Percentiles rank a stretch among this genome's conserved stretches.
These are phyloP conservation scores for Coelopa frigida DNA, from an alignment of 1,140 invertebrate species.

Conservation along the genomic window DNA sequence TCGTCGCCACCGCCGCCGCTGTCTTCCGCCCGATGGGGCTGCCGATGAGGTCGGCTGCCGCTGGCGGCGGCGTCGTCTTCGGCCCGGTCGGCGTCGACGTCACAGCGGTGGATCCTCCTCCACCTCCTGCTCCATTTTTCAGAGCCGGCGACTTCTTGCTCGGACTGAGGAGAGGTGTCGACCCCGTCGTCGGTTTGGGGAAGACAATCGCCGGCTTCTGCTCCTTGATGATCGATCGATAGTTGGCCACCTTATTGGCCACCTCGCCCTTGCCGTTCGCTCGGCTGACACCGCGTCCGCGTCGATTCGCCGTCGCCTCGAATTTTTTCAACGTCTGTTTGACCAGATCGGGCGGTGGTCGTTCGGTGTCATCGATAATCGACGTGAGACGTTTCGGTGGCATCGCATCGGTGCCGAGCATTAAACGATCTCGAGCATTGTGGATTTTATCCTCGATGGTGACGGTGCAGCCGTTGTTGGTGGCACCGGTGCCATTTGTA, in stretches of 20 bases:
- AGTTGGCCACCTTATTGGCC: slow-evolving; percentile 57
- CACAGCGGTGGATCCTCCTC: too few relatives aligned
- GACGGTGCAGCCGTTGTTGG: slow-evolving; percentile 18
- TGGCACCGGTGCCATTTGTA: slow-evolving; percentile 18
- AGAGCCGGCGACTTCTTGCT: slow-evolving; percentile 38
- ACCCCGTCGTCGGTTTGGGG: slow-evolving; percentile 44
- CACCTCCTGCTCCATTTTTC: too few relatives aligned
- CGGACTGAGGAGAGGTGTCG: too few relatives aligned
- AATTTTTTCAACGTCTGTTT: slow-evolving; percentile 77
- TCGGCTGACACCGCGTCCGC: slow-evolving; percentile 40
- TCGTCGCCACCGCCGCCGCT: background rate
- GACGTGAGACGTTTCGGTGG: slow-evolving; percentile 59
- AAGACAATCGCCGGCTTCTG: slow-evolving; percentile 31
- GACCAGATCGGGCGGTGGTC: slow-evolving; percentile 77
- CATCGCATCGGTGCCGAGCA: slow-evolving; percentile 29
- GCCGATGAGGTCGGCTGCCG: slow-evolving; percentile 10
- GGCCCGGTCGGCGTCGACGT: background rate
- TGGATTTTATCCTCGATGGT: slow-evolving; percentile 43
- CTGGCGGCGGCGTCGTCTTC: slow-evolving; percentile 7
- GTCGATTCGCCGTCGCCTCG: slow-evolving; percentile 58
- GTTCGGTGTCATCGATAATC: slow-evolving; percentile 67
- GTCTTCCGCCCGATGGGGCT: slow-evolving; percentile 13
- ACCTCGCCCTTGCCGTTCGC: slow-evolving; percentile 55
- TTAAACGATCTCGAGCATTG: slow-evolving; percentile 37
- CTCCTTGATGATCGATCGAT: slow-evolving; percentile 56